Conservation (phyloP, 2,888 invertebrate species). For the Macrosiphum euphorbiae region DNA sequence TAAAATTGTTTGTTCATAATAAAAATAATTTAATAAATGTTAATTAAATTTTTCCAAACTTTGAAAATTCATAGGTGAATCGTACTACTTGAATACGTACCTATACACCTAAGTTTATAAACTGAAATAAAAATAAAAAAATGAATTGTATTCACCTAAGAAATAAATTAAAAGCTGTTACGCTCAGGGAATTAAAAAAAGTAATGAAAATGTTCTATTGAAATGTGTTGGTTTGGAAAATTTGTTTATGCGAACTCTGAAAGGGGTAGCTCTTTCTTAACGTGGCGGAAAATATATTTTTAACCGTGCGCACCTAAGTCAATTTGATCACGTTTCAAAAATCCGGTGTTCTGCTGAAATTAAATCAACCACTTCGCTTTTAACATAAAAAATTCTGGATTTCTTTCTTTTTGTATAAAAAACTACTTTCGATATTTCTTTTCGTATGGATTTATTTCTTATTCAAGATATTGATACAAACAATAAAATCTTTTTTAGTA, state of each 20-base stretch:
- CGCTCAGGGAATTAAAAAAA: background rate
- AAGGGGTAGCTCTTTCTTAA: slow-evolving; percentile 23
- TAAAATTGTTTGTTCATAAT: background rate
- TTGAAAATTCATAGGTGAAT: background rate
- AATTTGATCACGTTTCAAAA: slow-evolving; percentile 39
- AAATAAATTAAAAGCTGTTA: background rate
- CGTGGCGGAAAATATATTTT: slow-evolving; percentile 4
- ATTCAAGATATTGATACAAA: background rate
- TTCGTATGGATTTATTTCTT: background rate
- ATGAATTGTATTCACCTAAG: background rate
- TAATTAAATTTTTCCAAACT: background rate
- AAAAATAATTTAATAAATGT: too few species aligned
- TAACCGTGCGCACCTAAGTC: slow-evolving; percentile 19
- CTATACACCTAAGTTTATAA: background rate
- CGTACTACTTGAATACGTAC: background rate
- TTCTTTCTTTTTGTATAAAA: background rate
- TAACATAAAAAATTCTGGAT: background rate
- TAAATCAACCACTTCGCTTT: slow-evolving; percentile 23
- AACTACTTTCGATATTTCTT: too few species aligned
- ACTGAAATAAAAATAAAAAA: background rate
- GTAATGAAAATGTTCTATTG: background rate
- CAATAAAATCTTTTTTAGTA: background rate
- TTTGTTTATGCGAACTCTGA: background rate
- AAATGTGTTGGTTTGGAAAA: slow-evolving; percentile 11
- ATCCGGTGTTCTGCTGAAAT: slow-evolving; percentile 22